phyloP scores from a whole-genome alignment of 2,888 invertebrate species.

The Calameuta idolon region DNA sequence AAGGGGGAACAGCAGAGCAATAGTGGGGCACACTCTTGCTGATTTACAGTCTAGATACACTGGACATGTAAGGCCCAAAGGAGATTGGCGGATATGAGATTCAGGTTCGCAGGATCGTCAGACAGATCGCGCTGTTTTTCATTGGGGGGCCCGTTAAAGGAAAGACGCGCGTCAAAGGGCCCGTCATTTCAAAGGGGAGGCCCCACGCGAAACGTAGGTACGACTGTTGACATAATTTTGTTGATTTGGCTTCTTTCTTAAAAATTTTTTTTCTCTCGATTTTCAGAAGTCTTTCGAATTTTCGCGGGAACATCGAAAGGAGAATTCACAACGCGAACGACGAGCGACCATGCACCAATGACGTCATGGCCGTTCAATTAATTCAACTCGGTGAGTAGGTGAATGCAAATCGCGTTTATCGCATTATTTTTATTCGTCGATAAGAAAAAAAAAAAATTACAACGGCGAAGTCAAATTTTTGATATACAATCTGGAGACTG shows the following conservation, averaged over 20 bases:
- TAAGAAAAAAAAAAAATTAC: background rate
- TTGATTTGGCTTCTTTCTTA: background rate
- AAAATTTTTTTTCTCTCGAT: no score
- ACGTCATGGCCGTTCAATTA: background rate
- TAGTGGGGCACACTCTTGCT: background rate
- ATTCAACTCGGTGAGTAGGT: background rate
- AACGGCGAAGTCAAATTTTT: background rate
- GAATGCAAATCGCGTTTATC: background rate
- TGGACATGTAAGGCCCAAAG: background rate
- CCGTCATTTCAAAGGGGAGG: background rate
- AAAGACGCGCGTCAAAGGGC: background rate
- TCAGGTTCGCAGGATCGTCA: background rate
- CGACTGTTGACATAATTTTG: background rate
- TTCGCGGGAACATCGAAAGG: background rate
- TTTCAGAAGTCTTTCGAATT: background rate
- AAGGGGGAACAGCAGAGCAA: background rate
- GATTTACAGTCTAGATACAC: background rate
- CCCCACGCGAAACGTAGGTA: background rate
- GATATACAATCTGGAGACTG: background rate
- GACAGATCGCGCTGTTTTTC: background rate
- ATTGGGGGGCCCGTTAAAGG: background rate
- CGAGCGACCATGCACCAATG: background rate
- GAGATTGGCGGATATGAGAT: background rate
- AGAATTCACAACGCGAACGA: background rate
- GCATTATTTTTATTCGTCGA: background rate